Evolutionary conservation across 23 tunicate genomes (phyloP), one percentile per base, ranked within the genome.

Genomic region (Halocynthia aurantium): DNA sequence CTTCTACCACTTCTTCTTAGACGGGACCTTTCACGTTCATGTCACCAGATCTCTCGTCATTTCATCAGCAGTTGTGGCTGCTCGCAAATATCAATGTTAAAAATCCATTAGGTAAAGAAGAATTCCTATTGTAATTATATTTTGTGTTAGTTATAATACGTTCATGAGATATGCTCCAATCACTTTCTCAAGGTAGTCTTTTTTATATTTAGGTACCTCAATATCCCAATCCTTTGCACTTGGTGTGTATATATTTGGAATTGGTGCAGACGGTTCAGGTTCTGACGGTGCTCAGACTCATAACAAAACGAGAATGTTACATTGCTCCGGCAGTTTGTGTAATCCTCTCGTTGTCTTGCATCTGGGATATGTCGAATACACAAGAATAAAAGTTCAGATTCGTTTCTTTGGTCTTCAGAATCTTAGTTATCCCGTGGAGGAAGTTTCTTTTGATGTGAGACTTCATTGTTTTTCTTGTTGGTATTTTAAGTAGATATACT

Each of bases 61-160:
- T 84, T 61, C 81, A 90, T 76, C 96, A 90, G 71, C 86, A 90
- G 68, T 84, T 90, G 7, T 90, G 96, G 96, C 83, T 90, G 49
- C 72, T 84, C 6, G 78, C 89, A 21, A 69, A 81, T 53, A 76
- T 90, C 65, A 87, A 75, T 8, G 76, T 90, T 18, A 64, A 80
- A 51, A 84, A 90, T 61, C 76, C 89, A 12, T 44, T 85, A 80
- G 88, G 96, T 88, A 66, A 82, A 31, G 44, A 31, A 31, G 44
- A 31, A 31, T 31, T 31, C 44, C 44, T 31, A 31, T 31, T 31
- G 44, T 31, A 31, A 31, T 4, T n/a, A 31, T 31, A 4, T 31
- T 31, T 31, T 31, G 44, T 31, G 44, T 31, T 31, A 31, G 44
- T 31, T 31, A 4, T 31, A 31, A 31, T 31, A 31, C 4, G 4